Conservation (phyloP, 2,888 invertebrate genomes). For the Melipona beecheii region DNA sequence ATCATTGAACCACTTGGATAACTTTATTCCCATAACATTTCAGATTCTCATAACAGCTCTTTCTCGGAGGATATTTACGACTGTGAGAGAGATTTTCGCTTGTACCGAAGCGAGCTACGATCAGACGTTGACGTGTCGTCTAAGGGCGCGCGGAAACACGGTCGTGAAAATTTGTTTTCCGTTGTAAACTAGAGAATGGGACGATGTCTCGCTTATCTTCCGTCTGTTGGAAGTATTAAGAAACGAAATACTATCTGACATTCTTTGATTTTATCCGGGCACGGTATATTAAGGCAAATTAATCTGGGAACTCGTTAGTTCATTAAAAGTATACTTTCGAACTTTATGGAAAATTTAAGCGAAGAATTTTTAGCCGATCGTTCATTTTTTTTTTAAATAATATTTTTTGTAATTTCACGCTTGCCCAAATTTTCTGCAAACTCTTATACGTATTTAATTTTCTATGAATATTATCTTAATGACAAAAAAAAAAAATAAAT, state of each 20-base stretch:
- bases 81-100: slow-evolving; percentile 1
- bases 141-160: neutral
- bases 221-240: slow-evolving; percentile 3
- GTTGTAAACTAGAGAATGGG: neutral
- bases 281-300: too few relatives aligned
- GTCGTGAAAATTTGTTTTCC: neutral
- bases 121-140: neutral
- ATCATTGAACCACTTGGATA: neutral
- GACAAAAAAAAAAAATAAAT: neutral
- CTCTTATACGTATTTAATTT: neutral
- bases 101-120: too few relatives aligned
- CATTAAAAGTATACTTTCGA: neutral
- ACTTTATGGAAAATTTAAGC: too few relatives aligned
- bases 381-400: neutral
- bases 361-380: neutral
- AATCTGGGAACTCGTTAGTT: neutral
- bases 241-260: neutral
- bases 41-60: too few relatives aligned
- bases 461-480: neutral
- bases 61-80: neutral
- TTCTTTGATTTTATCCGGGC: neutral
- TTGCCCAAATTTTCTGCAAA: too few relatives aligned
- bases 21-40: neutral
- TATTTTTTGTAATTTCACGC: too few relatives aligned
- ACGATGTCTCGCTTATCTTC: neutral